These are phyloP conservation scores for Trididemnum miniatum DNA, from an alignment of 23 tunicate genomes.

Conservation along the genomic window DNA sequence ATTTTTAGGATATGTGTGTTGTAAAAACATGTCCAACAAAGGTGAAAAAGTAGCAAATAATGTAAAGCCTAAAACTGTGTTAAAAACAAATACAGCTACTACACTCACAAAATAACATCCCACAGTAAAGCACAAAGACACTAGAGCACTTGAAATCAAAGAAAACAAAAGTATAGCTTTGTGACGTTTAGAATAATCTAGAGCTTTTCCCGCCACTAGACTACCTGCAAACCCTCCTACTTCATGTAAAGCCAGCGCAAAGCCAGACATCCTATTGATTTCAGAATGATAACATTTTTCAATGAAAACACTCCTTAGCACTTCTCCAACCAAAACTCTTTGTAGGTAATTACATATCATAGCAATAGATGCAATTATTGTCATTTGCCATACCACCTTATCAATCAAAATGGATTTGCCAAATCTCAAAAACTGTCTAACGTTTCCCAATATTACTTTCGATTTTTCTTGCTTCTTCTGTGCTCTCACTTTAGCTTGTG, in stretches of 20 bases:
- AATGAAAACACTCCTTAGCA: not conserved
- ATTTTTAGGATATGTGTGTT: not conserved
- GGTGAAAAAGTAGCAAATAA: not conserved
- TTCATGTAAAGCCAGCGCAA: not conserved
- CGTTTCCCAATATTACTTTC: not conserved
- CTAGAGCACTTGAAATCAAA: too few relatives aligned
- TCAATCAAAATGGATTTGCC: not conserved
- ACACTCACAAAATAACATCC: not conserved
- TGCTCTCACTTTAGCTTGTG: not conserved
- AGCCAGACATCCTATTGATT: not conserved
- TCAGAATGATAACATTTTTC: not conserved
- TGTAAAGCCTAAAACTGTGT: not conserved
- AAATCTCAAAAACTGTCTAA: not conserved
- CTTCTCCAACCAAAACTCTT: not conserved
- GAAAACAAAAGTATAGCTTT: not conserved
- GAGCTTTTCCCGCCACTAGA: not conserved
- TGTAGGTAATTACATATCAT: not conserved
- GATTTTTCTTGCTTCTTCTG: not conserved
- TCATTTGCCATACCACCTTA: not conserved
- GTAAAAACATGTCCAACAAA: not conserved
- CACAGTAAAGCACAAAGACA: not conserved
- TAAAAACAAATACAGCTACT: not conserved
- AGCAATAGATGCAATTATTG: not conserved
- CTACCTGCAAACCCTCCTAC: not conserved
- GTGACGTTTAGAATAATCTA: not conserved